Base-by-base conservation (phyloP, 2,797 vertebrate species). In the Helostoma temminkii region DNA sequence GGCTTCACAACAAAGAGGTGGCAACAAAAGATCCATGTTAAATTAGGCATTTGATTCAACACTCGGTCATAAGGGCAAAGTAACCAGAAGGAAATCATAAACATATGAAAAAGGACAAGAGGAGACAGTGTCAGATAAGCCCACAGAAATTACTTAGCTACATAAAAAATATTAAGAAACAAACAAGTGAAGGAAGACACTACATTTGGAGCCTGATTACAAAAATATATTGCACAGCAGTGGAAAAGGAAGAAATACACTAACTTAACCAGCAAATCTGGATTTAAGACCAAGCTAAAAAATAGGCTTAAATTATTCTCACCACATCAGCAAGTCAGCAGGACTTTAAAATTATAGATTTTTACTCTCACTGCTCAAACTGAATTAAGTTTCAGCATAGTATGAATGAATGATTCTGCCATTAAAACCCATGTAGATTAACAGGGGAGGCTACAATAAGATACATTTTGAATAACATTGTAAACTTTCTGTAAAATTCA, bases 41-140 rank as follows among this genome's bases (percentile, higher is more conserved):
- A 94, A 94, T 94, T 93, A 91, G 91, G 92, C 92, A 94, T 94
- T 92, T 93, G 84, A 92, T 93, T 93, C 91, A 94, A 80, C 80
- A 77, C 73, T 89, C 78, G 84, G 90, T 93, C 91, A 93, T 80
- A 78, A 90, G 93, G 91, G 90, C 90, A 91, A 91, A 90, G 81
- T 75, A 91, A 93, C 92, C 88, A 91, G 83, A 85, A 76, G 64
- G 63, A 66, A 89, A 86, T 78, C 47, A 42, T 71, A 78, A 66
- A 87, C 89, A 88, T 80, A 80, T 78, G 47, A 0, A 71, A 60
- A 76, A 60, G 66, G 70, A 81, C 75, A 81, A 66, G 77, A 37
- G 57, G 32, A 62, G 54, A 57, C 18, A 49, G 59, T 25, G 52
- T 65, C 67, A 70, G 49, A 80, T 34, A 34, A 74, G 52, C 37